A percentile compares a stretch with the other conserved stretches of the same genome.
Evolutionary conservation across 2,113 vertebrate species (phyloP).

Genomic region (Dicaeum eximium): DNA sequence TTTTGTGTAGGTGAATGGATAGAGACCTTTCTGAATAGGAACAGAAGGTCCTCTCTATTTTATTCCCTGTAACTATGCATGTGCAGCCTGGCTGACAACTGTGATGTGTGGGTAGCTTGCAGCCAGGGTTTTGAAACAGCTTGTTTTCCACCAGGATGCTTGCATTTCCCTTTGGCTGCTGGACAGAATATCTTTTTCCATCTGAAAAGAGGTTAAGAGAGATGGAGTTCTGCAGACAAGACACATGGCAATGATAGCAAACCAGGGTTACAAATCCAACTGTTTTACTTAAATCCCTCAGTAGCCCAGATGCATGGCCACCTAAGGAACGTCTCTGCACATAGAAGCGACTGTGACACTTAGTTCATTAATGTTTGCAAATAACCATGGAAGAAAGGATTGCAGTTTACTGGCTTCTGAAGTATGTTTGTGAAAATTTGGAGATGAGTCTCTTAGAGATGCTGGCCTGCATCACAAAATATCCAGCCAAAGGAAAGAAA

Average conservation of each 20-base stretch:
- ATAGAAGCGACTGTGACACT: neutral
- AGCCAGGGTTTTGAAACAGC: slow-evolving; percentile 63
- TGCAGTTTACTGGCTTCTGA: neutral
- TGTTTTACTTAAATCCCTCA: neutral
- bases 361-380: slow-evolving; percentile 2
- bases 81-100: slow-evolving; percentile 51
- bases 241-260: neutral
- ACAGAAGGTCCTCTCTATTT: slow-evolving; percentile 59
- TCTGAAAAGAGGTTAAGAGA: slow-evolving; percentile 49
- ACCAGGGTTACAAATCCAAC: neutral
- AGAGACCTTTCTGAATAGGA: slow-evolving; percentile 58
- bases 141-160: slow-evolving; percentile 67
- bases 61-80: slow-evolving; percentile 50
- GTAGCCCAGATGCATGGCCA: neutral
- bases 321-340: neutral
- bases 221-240: neutral
- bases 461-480: neutral
- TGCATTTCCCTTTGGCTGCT: slow-evolving; percentile 59
- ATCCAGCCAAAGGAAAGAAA: neutral
- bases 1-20: slow-evolving; percentile 49
- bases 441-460: neutral
- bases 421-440: neutral
- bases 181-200: slow-evolving; percentile 45
- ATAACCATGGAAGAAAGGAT: neutral
- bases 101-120: slow-evolving; percentile 55